phyloP scores from a whole-genome alignment of 2,888 invertebrate species.

The Agriopis leucophaearia region DNA sequence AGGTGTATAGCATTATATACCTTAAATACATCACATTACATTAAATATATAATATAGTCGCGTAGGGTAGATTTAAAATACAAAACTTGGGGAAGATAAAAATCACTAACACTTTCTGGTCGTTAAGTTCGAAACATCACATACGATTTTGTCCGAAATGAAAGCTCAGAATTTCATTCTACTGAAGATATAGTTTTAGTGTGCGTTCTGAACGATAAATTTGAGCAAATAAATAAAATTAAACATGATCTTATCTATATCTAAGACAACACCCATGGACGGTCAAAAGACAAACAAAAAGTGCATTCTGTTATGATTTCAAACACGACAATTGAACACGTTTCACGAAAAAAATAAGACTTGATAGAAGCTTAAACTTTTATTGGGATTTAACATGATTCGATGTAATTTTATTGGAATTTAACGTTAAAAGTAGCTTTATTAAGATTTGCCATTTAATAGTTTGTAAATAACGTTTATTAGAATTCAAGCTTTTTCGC shows the following conservation, averaged over 20 bases:
- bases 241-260: conserved; percentile 54
- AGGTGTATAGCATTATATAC: conserved; percentile 53
- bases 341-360: conserved; percentile 34
- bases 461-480: no score
- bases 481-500: no score
- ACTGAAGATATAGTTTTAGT: conserved; percentile 31
- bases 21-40: conserved; percentile 65
- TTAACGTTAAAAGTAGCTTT: neutral
- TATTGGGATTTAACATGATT: conserved; percentile 5
- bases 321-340: conserved; percentile 31
- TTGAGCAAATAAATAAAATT: conserved; percentile 51
- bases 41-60: conserved; percentile 53
- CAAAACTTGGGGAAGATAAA: conserved; percentile 61
- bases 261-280: conserved; percentile 82
- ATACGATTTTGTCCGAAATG: conserved; percentile 58
- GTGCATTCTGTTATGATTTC: conserved; percentile 42
- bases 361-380: conserved; percentile 39
- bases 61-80: conserved; percentile 61
- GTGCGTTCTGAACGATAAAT: conserved; percentile 45
- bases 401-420: neutral
- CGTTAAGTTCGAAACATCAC: conserved; percentile 73
- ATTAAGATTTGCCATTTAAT: neutral
- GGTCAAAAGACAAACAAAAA: conserved; percentile 68
- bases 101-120: conserved; percentile 79
- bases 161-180: conserved; percentile 59